Evolutionary conservation across 2,888 invertebrate species (phyloP).

Genomic region (Caenorhabditis uteleia): DNA sequence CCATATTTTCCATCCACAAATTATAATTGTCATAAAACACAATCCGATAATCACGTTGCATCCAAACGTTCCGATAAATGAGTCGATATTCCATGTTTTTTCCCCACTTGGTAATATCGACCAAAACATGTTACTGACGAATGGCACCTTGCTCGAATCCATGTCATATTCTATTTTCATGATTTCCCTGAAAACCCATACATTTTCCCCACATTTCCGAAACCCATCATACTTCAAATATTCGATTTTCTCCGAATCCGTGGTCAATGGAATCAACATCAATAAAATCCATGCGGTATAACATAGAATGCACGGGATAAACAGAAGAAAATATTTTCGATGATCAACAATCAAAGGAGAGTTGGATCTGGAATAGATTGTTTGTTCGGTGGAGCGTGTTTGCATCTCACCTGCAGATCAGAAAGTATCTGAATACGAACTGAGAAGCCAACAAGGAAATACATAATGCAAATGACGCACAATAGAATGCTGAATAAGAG

Average conservation of each 20-base stretch:
- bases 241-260: conserved; percentile 11
- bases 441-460: conserved; percentile 22
- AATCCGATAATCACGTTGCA: conserved; percentile 6
- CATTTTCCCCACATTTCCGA: too few relatives aligned
- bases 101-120: conserved; percentile 1
- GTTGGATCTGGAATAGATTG: conserved; percentile 10
- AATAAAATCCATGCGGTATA: conserved; percentile 11
- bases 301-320: conserved; percentile 13
- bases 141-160: conserved; percentile 6
- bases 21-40: conserved; percentile 16
- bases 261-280: conserved; percentile 14
- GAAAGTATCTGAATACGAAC: conserved; percentile 16
- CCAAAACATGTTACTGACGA: conserved; percentile 20
- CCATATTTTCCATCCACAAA: conserved; percentile 10
- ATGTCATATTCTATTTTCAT: conserved; percentile 7
- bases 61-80: conserved; percentile 7
- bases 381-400: too few relatives aligned
- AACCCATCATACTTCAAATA: conserved; percentile 24
- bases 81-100: conserved; percentile 2
- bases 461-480: conserved; percentile 18
- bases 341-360: conserved; percentile 3
- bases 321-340: conserved; percentile 1
- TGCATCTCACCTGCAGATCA: conserved; percentile 11
- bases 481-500: too few relatives aligned
- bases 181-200: too few relatives aligned